Base-by-base conservation (phyloP, 1,140 invertebrate genomes). In the Neodiprion fabricii region DNA sequence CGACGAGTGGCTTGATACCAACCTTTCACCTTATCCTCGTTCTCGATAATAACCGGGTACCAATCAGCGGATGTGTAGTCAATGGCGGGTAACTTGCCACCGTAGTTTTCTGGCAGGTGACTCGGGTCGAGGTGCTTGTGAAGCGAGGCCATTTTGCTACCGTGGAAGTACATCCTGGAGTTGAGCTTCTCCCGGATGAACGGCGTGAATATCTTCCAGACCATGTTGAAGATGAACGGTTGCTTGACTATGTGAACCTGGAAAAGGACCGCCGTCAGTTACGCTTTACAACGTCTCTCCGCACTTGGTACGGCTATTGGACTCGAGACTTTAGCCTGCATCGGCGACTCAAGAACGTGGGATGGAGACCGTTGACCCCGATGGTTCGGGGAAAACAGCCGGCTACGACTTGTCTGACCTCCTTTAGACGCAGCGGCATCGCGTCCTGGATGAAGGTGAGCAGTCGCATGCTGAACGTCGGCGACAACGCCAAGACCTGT, bases 161-260 rank as follows among this genome's bases (percentile, higher is more conserved):
- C 94, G 84, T 96, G 94, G 91, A 95, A 94, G 84, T 89, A 92
- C 84, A 95, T 92, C 90, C 95, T 87, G 49, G 90, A 92, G 85
- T 92, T 94, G 50, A 97, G 90, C 85, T 97, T 97, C 77, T 96
- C 94, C 73, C 91, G 91, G 48, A 97, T 92, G 80, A 97, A 95
- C 0, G 96, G 96, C 85, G 96, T 96, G 86, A 97, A 95, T 82
- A 98, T 91, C 68, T 92, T 91, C 92, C 96, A 97, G 0, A 97
- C 93, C 83, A 96, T 91, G 78, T 95, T 96, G 86, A 97, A 97
- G 68, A 97, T 89, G 87, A 94, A 95, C 0, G 96, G 96, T 81
- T 97, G 93, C 82, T 96, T 97, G 0, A 98, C 93, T 80, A 98
- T 94, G 87, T 97, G 96, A 11, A 97, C 82, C 85, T 86, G 69